Percentiles rank a stretch among this genome's conserved stretches.
These are phyloP conservation scores for Campodea augens DNA, from an alignment of 1,140 invertebrate species.

Conservation along the genomic window DNA sequence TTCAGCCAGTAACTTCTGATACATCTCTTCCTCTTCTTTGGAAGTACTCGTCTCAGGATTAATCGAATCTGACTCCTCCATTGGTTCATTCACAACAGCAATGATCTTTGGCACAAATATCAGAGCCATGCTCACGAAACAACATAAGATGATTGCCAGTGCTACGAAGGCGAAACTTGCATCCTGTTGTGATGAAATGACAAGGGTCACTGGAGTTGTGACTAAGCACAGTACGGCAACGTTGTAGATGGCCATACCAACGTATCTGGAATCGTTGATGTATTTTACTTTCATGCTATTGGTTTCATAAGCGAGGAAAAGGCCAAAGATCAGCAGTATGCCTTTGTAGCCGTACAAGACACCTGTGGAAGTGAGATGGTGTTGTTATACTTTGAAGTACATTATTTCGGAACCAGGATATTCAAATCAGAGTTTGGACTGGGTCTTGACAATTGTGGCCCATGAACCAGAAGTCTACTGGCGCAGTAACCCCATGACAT, in stretches of 20 bases:
- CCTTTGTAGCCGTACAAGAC: constrained; percentile 93
- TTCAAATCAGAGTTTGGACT: too few species aligned
- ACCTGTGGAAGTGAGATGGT: too few species aligned
- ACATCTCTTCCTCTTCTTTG: constrained; percentile 88
- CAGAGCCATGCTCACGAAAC: constrained; percentile 89
- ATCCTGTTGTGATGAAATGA: constrained; percentile 91
- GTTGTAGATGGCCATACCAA: constrained; percentile 99
- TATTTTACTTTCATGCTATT: constrained; percentile 84
- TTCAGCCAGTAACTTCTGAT: constrained; percentile 79
- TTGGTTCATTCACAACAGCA: constrained; percentile 61
- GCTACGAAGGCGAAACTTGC: constrained; percentile 92
- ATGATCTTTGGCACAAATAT: constrained; percentile 92
- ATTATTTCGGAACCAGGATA: too few species aligned
- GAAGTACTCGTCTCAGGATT: constrained; percentile 70
- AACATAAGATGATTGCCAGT: constrained; percentile 86
- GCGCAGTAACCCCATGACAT: too few species aligned
- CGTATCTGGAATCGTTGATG: constrained; percentile 90
- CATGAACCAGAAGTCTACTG: too few species aligned
- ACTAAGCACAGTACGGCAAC: constrained; percentile 94
- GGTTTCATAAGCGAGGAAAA: constrained; percentile 95
- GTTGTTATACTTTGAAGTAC: too few species aligned
- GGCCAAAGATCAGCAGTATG: constrained; percentile 82
- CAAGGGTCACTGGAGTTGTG: constrained; percentile 88
- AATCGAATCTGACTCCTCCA: constrained; percentile 62
- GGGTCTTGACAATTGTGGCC: too few species aligned